Base-by-base conservation (phyloP, 2,113 vertebrate genomes). In the Catagonus wagneri region DNA sequence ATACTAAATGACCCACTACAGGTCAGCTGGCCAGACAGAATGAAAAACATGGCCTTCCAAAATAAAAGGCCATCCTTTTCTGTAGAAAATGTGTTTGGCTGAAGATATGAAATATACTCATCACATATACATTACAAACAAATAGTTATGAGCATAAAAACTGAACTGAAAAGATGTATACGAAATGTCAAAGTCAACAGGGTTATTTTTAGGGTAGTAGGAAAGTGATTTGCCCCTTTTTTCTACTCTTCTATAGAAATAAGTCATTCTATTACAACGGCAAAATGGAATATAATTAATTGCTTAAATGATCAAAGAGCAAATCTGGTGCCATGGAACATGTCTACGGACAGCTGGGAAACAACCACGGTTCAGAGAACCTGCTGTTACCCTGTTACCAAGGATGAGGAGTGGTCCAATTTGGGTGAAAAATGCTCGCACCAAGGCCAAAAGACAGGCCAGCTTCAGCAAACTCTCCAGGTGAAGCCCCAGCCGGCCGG, bases 381-480 rank as follows among this genome's bases (percentile, higher is more conserved):
- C 90, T 95, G 95, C 97, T 97, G 90, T 85, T 79, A 34, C 66
- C 29, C 78, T 66, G 61, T 89, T 95, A 63, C 39, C 61, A 79
- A 88, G 81, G 29, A 39, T 80, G 69, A 96, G 52, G 58, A 83
- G 63, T 96, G 87, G 90, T 85, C 93, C 81, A 52, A 22, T 96
- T 91, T 93, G 94, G 68, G 86, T 83, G 93, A 83, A 83, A 90
- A 90, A 80, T 89, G 52, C 54, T 93, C 54, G 11, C 52, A 79
- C 29, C 16, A 1, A 87, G 50, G 94, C 94, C 97, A 92, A 93
- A 61, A 93, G 89, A 78, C 74, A 75, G 83, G 72, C 72, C 74
- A 68, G 44, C 68, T 44, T 54, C 96, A 96, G 95, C 95, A 89
- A 95, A 95, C 69, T 22, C 39, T 52, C 89, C 93, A 96, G 97